These are phyloP conservation scores for Catharus bicknelli DNA, from an alignment of 2,113 vertebrate species.

Conservation along the genomic window DNA sequence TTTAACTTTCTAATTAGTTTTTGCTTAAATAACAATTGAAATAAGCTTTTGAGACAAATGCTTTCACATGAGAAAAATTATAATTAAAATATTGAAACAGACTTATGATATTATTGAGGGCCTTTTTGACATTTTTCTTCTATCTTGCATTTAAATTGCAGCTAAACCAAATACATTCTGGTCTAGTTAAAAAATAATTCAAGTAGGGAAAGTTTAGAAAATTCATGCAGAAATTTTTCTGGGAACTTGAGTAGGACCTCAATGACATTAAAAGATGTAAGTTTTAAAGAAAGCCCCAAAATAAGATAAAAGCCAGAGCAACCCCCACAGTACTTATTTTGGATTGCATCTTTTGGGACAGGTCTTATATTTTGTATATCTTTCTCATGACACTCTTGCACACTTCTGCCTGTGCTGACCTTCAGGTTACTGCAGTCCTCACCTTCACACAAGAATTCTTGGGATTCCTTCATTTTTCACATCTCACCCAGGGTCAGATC, in stretches of 20 bases:
- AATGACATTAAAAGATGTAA: background rate
- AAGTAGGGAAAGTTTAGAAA: background rate
- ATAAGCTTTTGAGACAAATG: background rate
- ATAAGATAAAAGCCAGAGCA: background rate
- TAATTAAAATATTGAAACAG: background rate
- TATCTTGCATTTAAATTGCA: background rate
- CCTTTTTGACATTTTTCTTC: background rate
- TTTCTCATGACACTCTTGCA: rapidly evolving
- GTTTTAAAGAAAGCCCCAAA: background rate
- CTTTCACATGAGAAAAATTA: background rate
- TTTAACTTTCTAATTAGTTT: background rate
- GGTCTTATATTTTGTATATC: background rate
- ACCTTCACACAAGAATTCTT: background rate
- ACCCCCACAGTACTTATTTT: background rate
- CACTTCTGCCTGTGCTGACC: background rate
- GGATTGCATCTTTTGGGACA: background rate
- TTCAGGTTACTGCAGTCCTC: background rate
- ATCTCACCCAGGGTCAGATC: background rate
- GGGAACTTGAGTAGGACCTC: background rate
- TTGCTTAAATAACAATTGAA: background rate
- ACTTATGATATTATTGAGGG: background rate
- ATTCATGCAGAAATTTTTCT: background rate
- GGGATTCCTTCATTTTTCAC: background rate
- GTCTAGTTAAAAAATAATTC: background rate
- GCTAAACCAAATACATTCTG: background rate